phyloP scores from a whole-genome alignment of 2,888 invertebrate genomes.

The Cosmia pyralina region DNA sequence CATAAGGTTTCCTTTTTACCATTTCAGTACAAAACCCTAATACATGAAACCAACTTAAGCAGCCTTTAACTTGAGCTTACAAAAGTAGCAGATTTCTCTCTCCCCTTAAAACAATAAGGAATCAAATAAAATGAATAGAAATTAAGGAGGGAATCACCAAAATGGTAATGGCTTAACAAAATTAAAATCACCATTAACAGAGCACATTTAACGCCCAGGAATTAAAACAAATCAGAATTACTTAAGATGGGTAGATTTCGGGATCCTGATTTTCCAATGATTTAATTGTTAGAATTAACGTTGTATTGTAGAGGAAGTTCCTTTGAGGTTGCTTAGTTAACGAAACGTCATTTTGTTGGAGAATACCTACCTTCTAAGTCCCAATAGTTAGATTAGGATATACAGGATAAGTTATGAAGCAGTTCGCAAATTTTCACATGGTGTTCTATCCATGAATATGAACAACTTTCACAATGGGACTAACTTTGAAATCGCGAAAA shows the following conservation, averaged over 20 bases:
- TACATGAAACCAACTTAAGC: constrained; percentile 1
- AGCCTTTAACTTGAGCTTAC: constrained; percentile 14
- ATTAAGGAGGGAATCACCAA: constrained; percentile 36
- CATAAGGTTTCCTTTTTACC: too few species aligned
- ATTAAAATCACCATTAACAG: constrained; percentile 54
- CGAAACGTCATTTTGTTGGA: neutral
- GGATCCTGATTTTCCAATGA: constrained; percentile 27
- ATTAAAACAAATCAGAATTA: constrained; percentile 53
- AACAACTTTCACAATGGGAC: too few species aligned
- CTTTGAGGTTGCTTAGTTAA: neutral
- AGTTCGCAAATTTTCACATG: too few species aligned
- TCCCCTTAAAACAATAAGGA: constrained; percentile 20
- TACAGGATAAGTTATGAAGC: too few species aligned
- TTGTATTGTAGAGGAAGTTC: neutral
- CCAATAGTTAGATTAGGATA: too few species aligned
- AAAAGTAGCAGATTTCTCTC: constrained; percentile 25
- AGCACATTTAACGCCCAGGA: constrained; percentile 36
- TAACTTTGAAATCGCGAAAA: too few species aligned
- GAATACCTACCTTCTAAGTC: too few species aligned
- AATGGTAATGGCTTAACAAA: constrained; percentile 43
- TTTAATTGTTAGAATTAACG: constrained; percentile 34
- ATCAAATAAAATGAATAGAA: constrained; percentile 42
- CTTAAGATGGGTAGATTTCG: constrained; percentile 14
- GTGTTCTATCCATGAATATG: too few species aligned
- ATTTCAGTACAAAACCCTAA: too few species aligned